Evolutionary conservation across 2,888 invertebrate genomes (phyloP).

Genomic region (Rhamphomyia laevipes): DNA sequence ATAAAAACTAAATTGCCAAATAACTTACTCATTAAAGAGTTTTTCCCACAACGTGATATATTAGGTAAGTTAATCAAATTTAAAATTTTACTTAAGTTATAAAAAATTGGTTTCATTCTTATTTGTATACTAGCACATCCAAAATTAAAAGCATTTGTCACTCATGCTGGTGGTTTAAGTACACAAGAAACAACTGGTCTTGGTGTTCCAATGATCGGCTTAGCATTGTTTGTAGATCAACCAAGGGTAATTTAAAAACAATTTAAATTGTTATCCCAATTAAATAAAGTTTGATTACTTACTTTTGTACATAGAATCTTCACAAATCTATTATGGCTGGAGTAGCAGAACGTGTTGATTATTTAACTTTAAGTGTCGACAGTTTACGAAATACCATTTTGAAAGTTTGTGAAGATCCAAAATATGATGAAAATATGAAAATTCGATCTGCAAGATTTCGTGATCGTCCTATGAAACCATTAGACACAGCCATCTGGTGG

Average conservation of each 20-base stretch:
- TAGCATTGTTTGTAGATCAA: slow-evolving; percentile 29
- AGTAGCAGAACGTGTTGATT: background rate
- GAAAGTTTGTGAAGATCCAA: background rate
- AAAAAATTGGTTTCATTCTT: too few relatives aligned
- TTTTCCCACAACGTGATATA: slow-evolving; percentile 43
- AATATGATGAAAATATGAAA: slow-evolving; percentile 21
- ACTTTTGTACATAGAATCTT: background rate
- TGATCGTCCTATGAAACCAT: slow-evolving; percentile 42
- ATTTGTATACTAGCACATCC: slow-evolving; percentile 19
- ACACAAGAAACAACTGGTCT: slow-evolving; percentile 26
- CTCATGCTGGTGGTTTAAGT: slow-evolving; percentile 28
- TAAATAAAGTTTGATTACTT: too few relatives aligned
- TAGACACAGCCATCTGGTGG: slow-evolving; percentile 49
- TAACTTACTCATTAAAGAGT: slow-evolving; percentile 38
- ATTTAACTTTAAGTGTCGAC: background rate
- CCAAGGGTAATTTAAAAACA: slow-evolving; percentile 6
- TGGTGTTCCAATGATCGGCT: slow-evolving; percentile 27
- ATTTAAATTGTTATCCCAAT: too few relatives aligned
- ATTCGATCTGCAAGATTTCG: slow-evolving; percentile 36
- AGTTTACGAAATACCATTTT: slow-evolving; percentile 12
- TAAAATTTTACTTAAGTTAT: too few relatives aligned
- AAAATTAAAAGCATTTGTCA: slow-evolving; percentile 24
- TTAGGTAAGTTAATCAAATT: background rate
- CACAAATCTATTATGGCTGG: background rate
- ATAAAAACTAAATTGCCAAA: slow-evolving; percentile 23